Evolutionary conservation across 2,888 invertebrate genomes (phyloP), one percentile per base, ranked within the genome.

Genomic region (Drosophila peninsularis): DNA sequence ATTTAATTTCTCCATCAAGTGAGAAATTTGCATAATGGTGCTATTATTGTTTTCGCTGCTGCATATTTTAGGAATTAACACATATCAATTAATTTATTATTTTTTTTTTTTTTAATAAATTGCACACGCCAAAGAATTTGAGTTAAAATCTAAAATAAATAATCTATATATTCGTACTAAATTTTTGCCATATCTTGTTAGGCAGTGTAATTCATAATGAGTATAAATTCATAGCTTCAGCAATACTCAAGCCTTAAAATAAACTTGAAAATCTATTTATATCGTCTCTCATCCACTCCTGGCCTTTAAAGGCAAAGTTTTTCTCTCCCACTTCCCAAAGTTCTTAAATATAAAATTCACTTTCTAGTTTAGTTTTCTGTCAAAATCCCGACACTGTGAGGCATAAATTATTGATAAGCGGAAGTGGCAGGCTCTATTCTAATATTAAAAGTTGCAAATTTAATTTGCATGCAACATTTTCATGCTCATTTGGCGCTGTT

Each of bases 381-480:
- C 34, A 14, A 21, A 34, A 34, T 34, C 21, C 21, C 5, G 21
- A 21, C 34, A 50, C 14, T 10, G 30, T 13, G 21, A 3, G 44
- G 0, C 21, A 21, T 50, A 14, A 36, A 50, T 50, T n/a, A 10
- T 50, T 50, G 34, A 50, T 9, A 2, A 30, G 45, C 27, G 5
- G 30, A 34, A 34, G 34, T 50, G 34, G 21, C 19, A 13, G 10
- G 3, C n/a, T 27, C 34, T 7, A 3, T 17, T 27, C 30, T 17
- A 32, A 34, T 30, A 63, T 44, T 27, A 5, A 42, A 42, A 34
- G 17, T 10, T 62, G 39, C 14, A 75, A 54, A 75, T 56, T 54
- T 24, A 52, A 55, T 72, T 56, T 52, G 0, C 21, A 21, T 49
- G 21, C 3, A 1, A 5, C 41, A 39, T 41, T 63, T 56, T 21